Percentiles rank a stretch among this genome's conserved stretches.
Evolutionary conservation across 2,113 vertebrate species (phyloP).

Genomic region (Aspidoscelis tigris): DNA sequence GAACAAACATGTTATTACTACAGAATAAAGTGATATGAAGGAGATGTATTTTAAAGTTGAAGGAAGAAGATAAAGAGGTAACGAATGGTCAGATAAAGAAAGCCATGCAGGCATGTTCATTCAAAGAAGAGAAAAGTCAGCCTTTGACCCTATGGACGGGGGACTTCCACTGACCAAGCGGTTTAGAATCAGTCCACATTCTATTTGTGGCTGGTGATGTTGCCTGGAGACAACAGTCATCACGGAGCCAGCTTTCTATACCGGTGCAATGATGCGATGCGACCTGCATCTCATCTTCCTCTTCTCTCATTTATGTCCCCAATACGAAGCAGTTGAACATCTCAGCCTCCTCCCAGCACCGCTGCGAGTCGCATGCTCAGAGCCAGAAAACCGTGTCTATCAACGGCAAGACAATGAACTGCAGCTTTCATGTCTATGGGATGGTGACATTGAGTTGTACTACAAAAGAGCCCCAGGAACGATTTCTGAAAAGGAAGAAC

Average conservation of each 20-base stretch:
- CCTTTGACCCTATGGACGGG: not conserved
- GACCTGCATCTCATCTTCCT: fast-evolving
- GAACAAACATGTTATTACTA: no score
- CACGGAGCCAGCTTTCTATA: no score
- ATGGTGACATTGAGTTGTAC: not conserved
- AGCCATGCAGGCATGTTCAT: no score
- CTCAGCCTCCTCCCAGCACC: not conserved
- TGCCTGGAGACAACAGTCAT: not conserved
- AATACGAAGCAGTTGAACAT: fast-evolving
- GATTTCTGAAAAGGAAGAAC: not conserved
- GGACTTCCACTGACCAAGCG: not conserved
- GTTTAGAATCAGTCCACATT: conserved; percentile 5
- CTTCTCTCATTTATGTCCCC: not conserved
- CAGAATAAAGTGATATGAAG: not conserved
- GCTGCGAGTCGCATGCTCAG: conserved; percentile 26
- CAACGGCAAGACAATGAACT: not conserved
- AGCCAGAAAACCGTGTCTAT: not conserved
- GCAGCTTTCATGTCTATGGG: conserved; percentile 12
- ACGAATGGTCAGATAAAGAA: no score
- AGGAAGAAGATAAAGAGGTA: no score
- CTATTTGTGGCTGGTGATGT: not conserved
- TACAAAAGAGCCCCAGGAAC: conserved; percentile 19
- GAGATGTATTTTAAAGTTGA: not conserved
- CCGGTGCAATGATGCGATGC: fast-evolving
- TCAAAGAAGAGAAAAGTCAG: no score